phyloP scores from a whole-genome alignment of 2,113 vertebrate species.

The Piaya cayana region DNA sequence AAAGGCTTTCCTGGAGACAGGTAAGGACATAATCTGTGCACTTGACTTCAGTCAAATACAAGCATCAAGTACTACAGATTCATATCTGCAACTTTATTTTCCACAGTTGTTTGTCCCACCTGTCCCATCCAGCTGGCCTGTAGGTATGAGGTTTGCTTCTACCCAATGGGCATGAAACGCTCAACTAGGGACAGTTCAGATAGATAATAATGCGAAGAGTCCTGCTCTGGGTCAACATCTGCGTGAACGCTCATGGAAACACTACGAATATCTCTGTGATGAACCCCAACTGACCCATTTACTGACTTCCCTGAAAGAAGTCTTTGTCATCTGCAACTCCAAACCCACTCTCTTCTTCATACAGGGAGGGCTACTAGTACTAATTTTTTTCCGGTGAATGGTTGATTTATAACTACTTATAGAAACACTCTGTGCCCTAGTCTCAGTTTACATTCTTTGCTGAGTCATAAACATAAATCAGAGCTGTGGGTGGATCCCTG shows the following conservation, averaged over 20 bases:
- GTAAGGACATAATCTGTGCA: accelerated
- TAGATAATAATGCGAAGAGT: background rate
- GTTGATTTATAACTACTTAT: slow-evolving; percentile 48
- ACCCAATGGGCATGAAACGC: accelerated
- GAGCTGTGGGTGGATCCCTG: slow-evolving; percentile 52
- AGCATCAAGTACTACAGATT: background rate
- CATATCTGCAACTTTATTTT: background rate
- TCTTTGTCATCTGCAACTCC: background rate
- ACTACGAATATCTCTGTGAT: background rate
- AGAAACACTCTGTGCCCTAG: slow-evolving; percentile 31
- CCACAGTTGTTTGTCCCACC: background rate
- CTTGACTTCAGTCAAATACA: accelerated
- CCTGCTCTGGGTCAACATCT: accelerated
- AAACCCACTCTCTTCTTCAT: background rate
- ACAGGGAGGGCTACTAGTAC: background rate
- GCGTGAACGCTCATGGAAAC: background rate
- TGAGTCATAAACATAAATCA: slow-evolving; percentile 65
- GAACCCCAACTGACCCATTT: background rate
- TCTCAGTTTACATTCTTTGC: slow-evolving; percentile 50
- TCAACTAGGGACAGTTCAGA: background rate
- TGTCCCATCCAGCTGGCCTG: background rate
- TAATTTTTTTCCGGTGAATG: background rate
- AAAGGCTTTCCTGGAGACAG: background rate
- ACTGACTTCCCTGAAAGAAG: background rate
- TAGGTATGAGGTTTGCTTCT: background rate